Base-by-base conservation (phyloP, 2,888 invertebrate genomes). In the Thelaira solivaga region DNA sequence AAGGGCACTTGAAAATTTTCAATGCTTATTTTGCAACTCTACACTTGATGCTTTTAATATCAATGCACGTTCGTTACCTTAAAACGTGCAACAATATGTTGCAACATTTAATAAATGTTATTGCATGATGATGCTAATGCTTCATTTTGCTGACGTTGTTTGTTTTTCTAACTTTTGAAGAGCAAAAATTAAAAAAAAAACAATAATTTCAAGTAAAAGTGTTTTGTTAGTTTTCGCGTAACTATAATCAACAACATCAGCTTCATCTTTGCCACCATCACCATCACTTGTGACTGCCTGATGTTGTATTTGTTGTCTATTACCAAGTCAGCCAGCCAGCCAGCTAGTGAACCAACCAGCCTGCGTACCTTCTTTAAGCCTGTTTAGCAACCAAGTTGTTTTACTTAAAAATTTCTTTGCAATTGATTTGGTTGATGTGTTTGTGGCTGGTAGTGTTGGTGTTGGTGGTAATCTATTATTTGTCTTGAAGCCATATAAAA, bases 401-500 rank as follows among this genome's bases (percentile, higher is more conserved):
- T 61, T 61, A 20, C 13, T 31, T 11, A 45, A 22, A 34, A 47
- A 45, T 61, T 47, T 45, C 61, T 16, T 61, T 45, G 61, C 45
- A 31, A 61, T 67, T 62, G 61, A 43, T 67, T 61, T 71, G 68
- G 39, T 13, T 45, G 34, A 7, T 53, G 31, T 4, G 11, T 4
- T 7, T 64, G 55, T 8, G 49, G 59, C 8, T 61, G 59, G 1
- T 64, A 11, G 29, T 47, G 18, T 43, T 71, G 57, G 53, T 64
- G 59, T 51, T 71, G 71, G 43, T 76, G 51, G 78, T 74, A 78
- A 78, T 76, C 73, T 69, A 65, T 73, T 78, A 65, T 62, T 71
- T 71, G 49, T 72, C 81, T 73, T 73, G 76, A 73, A 75, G 81
- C 80, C 67, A 78, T 78, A 78, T 61, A 72, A 69, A 81, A 80